Evolutionary conservation across 2,113 vertebrate genomes (phyloP).

Genomic region (Ophiodon elongatus): DNA sequence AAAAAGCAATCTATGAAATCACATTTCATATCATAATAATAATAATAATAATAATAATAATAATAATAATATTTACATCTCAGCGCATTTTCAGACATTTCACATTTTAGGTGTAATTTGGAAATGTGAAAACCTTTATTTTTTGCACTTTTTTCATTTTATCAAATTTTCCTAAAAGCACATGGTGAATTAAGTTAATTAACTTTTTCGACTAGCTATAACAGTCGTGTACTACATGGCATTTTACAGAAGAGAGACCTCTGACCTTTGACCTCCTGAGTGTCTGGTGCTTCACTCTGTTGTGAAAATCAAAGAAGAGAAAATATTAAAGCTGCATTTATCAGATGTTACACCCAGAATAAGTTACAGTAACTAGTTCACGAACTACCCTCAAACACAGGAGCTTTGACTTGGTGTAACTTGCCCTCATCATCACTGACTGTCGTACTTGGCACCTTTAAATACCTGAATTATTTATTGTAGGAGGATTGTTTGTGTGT

Average conservation of each 20-base stretch:
- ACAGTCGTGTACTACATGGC: background rate
- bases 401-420: conserved; percentile 1
- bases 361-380: background rate
- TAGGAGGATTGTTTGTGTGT: conserved; percentile 42
- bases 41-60: too few species aligned
- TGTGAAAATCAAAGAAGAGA: background rate
- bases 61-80: background rate
- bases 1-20: too few species aligned
- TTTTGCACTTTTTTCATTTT: background rate
- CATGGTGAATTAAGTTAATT: background rate
- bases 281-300: background rate
- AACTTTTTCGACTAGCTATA: background rate
- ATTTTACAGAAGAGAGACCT: background rate
- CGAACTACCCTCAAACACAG: too few species aligned
- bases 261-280: background rate
- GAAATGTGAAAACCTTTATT: background rate
- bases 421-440: background rate
- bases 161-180: background rate
- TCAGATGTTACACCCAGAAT: background rate
- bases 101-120: background rate
- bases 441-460: conserved; percentile 46
- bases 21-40: background rate
- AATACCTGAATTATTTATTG: conserved; percentile 62
- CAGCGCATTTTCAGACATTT: background rate
- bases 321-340: background rate